Evolutionary conservation across 35 echinoderm and acorn worm genomes (phyloP), one percentile per base, ranked within the genome.

Genomic region (Diadema setosum): DNA sequence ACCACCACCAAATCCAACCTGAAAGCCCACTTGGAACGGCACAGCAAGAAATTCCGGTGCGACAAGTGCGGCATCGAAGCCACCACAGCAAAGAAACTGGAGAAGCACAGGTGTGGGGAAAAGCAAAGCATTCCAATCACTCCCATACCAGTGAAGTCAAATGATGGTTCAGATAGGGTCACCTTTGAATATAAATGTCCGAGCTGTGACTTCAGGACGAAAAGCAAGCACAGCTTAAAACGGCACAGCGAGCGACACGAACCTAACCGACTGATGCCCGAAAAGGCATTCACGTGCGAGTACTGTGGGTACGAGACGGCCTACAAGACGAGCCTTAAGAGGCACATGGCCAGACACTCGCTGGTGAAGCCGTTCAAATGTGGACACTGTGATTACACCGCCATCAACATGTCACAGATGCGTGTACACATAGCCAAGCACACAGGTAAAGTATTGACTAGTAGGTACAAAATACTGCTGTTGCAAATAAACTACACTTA

Each of bases 381-480:
- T 88, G 96, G 96, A 42, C 93, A 99, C 65, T 99, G 96, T 75
- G 90, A 99, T 46, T 99, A 99, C 46, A 92, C 96, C 1, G 93
- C 96, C 20, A 92, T 99, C 70, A 99, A 94, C 32, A 99, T 99
- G 96, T 88, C 96, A 39, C 96, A 99, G 86, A 99, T 99, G 96
- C 92, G 88, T 83, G 90, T 94, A 11, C 96, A 99, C 65, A 95
- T 99, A 49, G 96, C 96, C 31, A 99, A 99, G 39, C 96, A 99
- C 84, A 99, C 96, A 49, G 95, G 95, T 97, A 41, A 3, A 26
- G 15, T 67, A n/a, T n/a, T n/a, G n/a, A n/a, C n/a, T n/a, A n/a
- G n/a, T n/a, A n/a, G n/a, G n/a, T n/a, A n/a, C n/a, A n/a, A n/a
- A n/a, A n/a, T n/a, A n/a, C n/a, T n/a, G n/a, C n/a, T n/a, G n/a